A percentile compares a stretch with the other conserved stretches of the same genome.
These are phyloP conservation scores for Hydrozoanthus tunicans DNA, from an alignment of 64 coral and sea anemone species.

Conservation along the genomic window DNA sequence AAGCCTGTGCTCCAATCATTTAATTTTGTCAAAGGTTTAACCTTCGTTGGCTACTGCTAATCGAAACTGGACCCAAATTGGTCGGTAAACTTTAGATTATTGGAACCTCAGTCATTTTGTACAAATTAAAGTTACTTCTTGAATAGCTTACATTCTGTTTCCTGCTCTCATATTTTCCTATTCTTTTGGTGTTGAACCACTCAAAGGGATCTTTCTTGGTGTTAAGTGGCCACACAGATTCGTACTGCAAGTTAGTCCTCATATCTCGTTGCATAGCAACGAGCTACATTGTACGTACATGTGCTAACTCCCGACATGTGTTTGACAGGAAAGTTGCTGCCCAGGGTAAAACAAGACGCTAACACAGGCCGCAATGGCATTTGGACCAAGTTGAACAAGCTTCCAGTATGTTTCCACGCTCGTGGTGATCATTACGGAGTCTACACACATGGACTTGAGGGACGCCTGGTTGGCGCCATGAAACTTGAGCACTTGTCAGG, in stretches of 20 bases:
- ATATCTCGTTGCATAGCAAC: not conserved
- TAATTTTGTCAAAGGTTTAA: too few relatives aligned
- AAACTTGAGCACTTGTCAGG: conserved; percentile 76
- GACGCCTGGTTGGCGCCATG: conserved; percentile 71
- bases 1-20: too few relatives aligned
- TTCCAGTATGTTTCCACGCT: conserved; percentile 70
- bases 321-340: conserved; percentile 6
- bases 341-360: not conserved
- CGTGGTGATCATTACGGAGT: conserved; percentile 49
- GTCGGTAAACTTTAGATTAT: too few relatives aligned
- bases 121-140: too few relatives aligned
- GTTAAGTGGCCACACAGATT: not conserved
- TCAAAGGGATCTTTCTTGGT: too few relatives aligned
- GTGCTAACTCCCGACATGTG: not conserved
- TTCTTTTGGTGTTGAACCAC: too few relatives aligned
- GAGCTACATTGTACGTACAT: not conserved
- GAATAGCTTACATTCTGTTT: too few relatives aligned
- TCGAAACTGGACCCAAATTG: too few relatives aligned
- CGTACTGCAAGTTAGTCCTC: not conserved
- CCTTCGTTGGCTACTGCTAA: too few relatives aligned
- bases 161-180: too few relatives aligned
- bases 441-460: conserved; percentile 19
- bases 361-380: not conserved
- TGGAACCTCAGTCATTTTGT: too few relatives aligned
- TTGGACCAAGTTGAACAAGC: conserved; percentile 68